Evolutionary conservation across 2,797 vertebrate genomes (phyloP), one percentile per base, ranked within the genome.

Genomic region (Crocodylus rhombifer): DNA sequence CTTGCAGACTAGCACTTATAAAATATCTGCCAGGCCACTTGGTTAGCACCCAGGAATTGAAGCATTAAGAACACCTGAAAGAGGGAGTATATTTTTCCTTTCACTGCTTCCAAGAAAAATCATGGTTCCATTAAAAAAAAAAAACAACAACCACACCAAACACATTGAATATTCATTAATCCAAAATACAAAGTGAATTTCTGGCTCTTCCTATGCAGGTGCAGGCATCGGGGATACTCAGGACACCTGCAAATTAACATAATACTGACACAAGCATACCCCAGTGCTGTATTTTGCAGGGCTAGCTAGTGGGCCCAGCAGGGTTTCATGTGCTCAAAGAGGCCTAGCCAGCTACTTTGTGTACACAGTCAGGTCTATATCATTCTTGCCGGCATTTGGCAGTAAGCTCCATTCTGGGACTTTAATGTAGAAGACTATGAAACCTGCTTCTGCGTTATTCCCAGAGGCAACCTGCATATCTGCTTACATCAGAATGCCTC

Each of bases 351-450:
- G 0, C 28, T 57, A 60, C 5, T 77, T n/a, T 91, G 80, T 80
- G 76, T 91, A 77, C 84, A 77, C 75, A 91, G 93, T 63, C 91
- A 96, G 88, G 88, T 51, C 51, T 84, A 85, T 67, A 64, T 33
- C 88, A 76, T 86, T 80, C 12, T 78, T 82, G 81, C 82, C 85
- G 80, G 73, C 85, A 42, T 90, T 93, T 95, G 89, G 91, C 94
- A 82, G 33, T 51, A 61, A 73, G 55, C 82, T 93, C 73, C 86
- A 76, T 92, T 95, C 91, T 92, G 61, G 28, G 4, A 14, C 5
- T 0, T 77, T 77, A 65, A 67, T 87, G 76, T 33, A 26, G 57
- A 91, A 55, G 14, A 26, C 73, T 76, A 26, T 57, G 36, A 2
- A 74, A n/a, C 61, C 18, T 23, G 89, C 60, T 81, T 80, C 25